Evolutionary conservation across 92 coral and sea anemone species (phyloP).

Genomic region (Umimayanthus chanpuru): DNA sequence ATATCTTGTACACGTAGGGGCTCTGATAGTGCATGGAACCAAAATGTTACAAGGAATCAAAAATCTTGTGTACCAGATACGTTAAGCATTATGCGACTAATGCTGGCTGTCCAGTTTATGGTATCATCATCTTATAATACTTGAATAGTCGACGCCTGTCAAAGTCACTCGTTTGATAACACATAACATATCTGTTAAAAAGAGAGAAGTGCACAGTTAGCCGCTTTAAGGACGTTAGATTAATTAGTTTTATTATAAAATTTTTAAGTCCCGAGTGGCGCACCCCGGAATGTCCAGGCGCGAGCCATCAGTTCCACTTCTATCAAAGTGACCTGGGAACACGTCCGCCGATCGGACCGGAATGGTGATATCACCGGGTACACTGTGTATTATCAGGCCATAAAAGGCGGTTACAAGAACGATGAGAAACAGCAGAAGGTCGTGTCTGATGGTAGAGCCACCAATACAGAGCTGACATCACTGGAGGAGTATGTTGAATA

Average conservation of each 20-base stretch:
- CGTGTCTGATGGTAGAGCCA: background rate
- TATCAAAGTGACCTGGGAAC: slow-evolving; percentile 2
- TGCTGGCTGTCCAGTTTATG: background rate
- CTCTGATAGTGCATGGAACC: too few relatives aligned
- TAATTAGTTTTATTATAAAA: too few relatives aligned
- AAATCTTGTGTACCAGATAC: too few relatives aligned
- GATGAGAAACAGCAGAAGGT: background rate
- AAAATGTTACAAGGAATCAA: too few relatives aligned
- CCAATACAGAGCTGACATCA: background rate
- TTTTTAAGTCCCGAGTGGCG: background rate
- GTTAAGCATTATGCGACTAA: too few relatives aligned
- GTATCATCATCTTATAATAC: background rate
- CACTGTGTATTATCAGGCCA: background rate
- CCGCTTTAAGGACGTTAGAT: too few relatives aligned
- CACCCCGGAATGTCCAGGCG: background rate
- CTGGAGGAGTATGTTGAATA: background rate
- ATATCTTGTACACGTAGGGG: too few relatives aligned
- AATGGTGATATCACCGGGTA: background rate
- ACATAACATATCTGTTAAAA: too few relatives aligned
- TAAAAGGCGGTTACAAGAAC: background rate
- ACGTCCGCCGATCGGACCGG: background rate
- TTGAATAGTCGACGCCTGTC: background rate
- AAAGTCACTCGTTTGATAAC: background rate
- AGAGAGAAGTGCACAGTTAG: too few relatives aligned
- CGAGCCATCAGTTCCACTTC: background rate